Base-by-base conservation (phyloP, 92 coral and sea anemone species). In the Blastomussa wellsi region DNA sequence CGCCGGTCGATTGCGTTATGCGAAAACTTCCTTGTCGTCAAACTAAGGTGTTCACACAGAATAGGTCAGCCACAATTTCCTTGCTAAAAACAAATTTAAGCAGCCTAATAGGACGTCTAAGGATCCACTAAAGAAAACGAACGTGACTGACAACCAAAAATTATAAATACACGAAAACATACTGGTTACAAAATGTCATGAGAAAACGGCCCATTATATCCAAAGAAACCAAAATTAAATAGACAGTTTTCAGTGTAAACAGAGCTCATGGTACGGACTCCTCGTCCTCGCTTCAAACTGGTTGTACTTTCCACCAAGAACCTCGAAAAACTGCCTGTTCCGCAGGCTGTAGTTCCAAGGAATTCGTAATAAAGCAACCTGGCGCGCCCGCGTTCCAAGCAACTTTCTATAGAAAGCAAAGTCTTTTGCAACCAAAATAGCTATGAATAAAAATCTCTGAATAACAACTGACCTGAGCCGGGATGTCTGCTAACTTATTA, bases 351-450 rank as follows among this genome's bases (percentile, higher is more conserved):
- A 70, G n/a, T 38, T 26, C 14, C 14, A 70, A 1, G 49, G 0
- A 67, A 66, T 35, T 79, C 53, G 17, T 14, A 9, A n/a, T 5
- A 57, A 72, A 57, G 72, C 87, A 32, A 72, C 79, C 59, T 75
- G 87, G 87, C 36, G 77, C 87, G 87, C 87, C 87, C 69, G 87
- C 87, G 81, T 44, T 60, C 80, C 87, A 83, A 74, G 80, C 72
- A 74, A 73, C 55, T 24, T 35, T 17, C 29, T 44, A 8, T 76
- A 31, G 47, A 44, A 51, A 42, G 57, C 57, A 62, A 19, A 48
- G 41, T 59, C 47, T 80, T 57, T 47, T 31, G 38, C 22, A 80
- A 32, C 64, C 75, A 41, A 81, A 81, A 16, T 38, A 31, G 47
- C 29, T 38, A 72, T 39, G n/a, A 31, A 47, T 80, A 67, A 80